Evolutionary conservation across 2,888 invertebrate species (phyloP).

Genomic region (Drosophila kokeensis): DNA sequence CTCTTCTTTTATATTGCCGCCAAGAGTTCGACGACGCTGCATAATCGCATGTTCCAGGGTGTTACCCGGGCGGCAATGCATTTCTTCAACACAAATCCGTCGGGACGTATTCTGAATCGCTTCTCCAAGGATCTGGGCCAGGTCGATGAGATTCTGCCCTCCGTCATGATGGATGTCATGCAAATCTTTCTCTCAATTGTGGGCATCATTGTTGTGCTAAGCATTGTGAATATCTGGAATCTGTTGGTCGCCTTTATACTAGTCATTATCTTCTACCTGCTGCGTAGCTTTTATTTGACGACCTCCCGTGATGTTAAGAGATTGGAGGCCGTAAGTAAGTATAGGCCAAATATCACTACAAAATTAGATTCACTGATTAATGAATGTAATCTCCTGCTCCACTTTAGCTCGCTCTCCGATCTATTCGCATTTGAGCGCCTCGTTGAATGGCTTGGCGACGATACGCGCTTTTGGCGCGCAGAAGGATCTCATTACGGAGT

Average conservation of each 20-base stretch:
- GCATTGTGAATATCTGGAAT: conserved; percentile 90
- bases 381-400: neutral
- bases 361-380: neutral
- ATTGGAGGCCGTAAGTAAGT: conserved; percentile 92
- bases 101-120: conserved; percentile 92
- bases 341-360: neutral
- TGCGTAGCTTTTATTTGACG: conserved; percentile 91
- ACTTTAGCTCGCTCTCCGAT: conserved; percentile 94
- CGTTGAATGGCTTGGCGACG: conserved; percentile 95
- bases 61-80: conserved; percentile 92
- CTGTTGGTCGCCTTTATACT: conserved; percentile 90
- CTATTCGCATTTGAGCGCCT: conserved; percentile 96
- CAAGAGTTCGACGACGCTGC: conserved; percentile 91
- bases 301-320: conserved; percentile 93
- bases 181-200: conserved; percentile 92
- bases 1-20: conserved; percentile 88
- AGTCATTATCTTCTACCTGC: conserved; percentile 90
- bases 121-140: conserved; percentile 94
- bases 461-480: conserved; percentile 95
- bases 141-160: conserved; percentile 85
- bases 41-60: conserved; percentile 92
- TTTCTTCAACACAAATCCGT: conserved; percentile 95
- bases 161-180: conserved; percentile 84
- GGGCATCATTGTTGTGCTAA: conserved; percentile 92
- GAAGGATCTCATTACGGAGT: conserved; percentile 90